phyloP scores from a whole-genome alignment of 2,797 vertebrate species.

The Esox masquinongy region DNA sequence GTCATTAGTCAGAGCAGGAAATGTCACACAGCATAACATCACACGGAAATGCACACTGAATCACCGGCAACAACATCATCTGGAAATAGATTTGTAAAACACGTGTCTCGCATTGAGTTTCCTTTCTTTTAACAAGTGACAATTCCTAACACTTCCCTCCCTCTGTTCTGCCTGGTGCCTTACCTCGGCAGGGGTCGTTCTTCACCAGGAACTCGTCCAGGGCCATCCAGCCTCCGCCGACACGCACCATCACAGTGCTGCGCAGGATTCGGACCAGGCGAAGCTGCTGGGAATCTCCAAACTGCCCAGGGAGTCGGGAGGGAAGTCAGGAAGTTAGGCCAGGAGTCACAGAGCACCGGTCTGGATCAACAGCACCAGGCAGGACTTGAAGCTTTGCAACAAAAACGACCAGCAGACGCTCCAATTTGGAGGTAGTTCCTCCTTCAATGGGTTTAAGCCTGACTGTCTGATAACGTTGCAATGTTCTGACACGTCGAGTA shows the following conservation, averaged over 20 bases:
- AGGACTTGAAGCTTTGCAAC: conserved; percentile 56
- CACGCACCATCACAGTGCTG: conserved; percentile 98
- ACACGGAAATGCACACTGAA: neutral
- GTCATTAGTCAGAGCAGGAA: neutral
- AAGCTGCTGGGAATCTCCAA: conserved; percentile 97
- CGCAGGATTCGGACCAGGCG: conserved; percentile 95
- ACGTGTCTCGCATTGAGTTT: neutral
- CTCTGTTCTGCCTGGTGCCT: conserved; percentile 29
- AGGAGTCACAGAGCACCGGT: conserved; percentile 22
- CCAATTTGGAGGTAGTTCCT: neutral
- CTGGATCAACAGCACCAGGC: conserved; percentile 2
- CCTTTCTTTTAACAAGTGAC: neutral
- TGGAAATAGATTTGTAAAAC: neutral
- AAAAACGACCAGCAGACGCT: conserved; percentile 54
- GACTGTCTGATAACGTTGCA: neutral
- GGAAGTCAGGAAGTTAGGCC: neutral
- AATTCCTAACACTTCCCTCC: neutral
- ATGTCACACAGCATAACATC: neutral
- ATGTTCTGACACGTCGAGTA: neutral
- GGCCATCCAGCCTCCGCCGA: conserved; percentile 99
- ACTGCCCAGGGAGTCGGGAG: conserved; percentile 70
- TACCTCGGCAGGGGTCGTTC: conserved; percentile 98
- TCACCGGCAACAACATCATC: neutral
- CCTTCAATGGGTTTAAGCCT: neutral
- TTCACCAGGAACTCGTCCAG: conserved; percentile 98